Percentiles rank a stretch among this genome's conserved stretches.
These are phyloP conservation scores for Chaetops frenatus DNA, from an alignment of 2,113 vertebrate genomes.

Conservation along the genomic window DNA sequence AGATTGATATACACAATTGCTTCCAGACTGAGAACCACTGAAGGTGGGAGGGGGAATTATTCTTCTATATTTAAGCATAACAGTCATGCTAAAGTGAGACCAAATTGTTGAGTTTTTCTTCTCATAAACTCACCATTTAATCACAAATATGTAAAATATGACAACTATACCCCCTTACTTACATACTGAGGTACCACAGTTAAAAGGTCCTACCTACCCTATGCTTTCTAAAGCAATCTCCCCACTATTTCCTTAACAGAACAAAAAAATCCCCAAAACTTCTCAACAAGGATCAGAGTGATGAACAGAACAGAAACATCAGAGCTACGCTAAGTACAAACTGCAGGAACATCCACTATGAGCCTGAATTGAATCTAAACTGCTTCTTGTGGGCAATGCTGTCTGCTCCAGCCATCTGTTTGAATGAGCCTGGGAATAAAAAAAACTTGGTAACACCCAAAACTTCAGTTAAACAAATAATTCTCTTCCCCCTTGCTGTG, in stretches of 20 bases:
- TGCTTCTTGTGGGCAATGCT: background rate
- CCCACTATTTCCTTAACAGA: background rate
- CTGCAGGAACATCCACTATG: background rate
- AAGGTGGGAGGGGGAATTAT: background rate
- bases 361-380: background rate
- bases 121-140: background rate
- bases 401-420: background rate
- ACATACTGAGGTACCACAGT: background rate
- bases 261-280: background rate
- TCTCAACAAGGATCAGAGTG: background rate
- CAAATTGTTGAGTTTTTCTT: background rate
- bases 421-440: background rate
- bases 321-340: background rate
- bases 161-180: background rate
- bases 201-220: background rate
- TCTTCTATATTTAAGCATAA: background rate
- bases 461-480: background rate
- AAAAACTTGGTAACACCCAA: background rate
- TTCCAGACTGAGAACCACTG: background rate
- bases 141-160: background rate
- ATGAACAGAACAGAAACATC: background rate
- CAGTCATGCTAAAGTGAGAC: background rate
- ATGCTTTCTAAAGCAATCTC: background rate
- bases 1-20: background rate
- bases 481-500: background rate